A percentile compares a stretch with the other conserved stretches of the same genome.
These are phyloP conservation scores for Furcula furcula DNA, from an alignment of 2,888 invertebrate species.

Conservation along the genomic window DNA sequence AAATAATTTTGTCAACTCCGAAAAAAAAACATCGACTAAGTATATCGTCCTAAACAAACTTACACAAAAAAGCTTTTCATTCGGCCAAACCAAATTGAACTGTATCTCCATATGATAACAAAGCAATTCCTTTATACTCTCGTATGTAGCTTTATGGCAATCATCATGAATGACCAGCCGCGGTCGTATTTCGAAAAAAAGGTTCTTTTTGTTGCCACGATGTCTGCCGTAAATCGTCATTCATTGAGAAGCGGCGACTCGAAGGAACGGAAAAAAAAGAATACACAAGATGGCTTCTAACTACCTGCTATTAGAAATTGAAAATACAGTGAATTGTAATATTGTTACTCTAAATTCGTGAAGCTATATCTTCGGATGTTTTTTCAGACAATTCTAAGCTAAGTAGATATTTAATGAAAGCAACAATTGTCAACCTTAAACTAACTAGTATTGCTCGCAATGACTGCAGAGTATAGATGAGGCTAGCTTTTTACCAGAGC, in stretches of 20 bases:
- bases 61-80: conserved; percentile 10
- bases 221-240: conserved; percentile 73
- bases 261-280: conserved; percentile 51
- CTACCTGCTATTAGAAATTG: conserved; percentile 47
- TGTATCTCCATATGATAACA: conserved; percentile 1
- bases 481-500: too few relatives aligned
- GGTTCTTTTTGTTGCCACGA: conserved; percentile 66
- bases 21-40: conserved; percentile 22
- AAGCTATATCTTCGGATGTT: neutral
- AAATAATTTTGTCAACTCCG: conserved; percentile 30
- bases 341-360: neutral
- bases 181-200: conserved; percentile 50
- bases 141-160: conserved; percentile 18
- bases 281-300: conserved; percentile 38
- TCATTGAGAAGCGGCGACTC: conserved; percentile 57
- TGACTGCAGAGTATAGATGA: too few relatives aligned
- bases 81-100: neutral
- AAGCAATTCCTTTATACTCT: conserved; percentile 4
- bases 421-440: too few relatives aligned
- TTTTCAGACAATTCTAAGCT: too few relatives aligned
- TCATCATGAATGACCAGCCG: conserved; percentile 66
- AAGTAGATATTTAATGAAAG: too few relatives aligned
- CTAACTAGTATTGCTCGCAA: too few relatives aligned
- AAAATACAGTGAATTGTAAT: conserved; percentile 5
- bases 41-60: conserved; percentile 29